phyloP scores from a whole-genome alignment of 2,888 invertebrate genomes.

The Brachypalpus laphriformis region DNA sequence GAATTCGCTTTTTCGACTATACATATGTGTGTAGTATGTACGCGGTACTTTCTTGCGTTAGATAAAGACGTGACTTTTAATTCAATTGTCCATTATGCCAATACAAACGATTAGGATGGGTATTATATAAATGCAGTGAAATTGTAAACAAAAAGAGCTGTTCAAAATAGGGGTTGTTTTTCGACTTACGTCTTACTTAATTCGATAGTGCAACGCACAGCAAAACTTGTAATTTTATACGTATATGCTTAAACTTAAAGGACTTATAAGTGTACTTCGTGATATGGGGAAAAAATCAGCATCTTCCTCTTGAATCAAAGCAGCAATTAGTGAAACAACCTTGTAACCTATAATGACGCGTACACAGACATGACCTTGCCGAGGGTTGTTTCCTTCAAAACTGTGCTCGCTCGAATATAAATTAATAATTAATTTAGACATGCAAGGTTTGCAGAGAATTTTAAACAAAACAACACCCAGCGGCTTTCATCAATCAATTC shows the following conservation, averaged over 20 bases:
- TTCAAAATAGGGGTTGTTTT: not conserved
- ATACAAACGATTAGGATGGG: conserved; percentile 10
- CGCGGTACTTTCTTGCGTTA: conserved; percentile 15
- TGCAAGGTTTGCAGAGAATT: conserved; percentile 18
- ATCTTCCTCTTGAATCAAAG: not conserved
- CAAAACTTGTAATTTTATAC: not conserved
- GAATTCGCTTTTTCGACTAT: not conserved
- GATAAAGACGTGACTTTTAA: conserved; percentile 31
- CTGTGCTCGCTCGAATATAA: not conserved
- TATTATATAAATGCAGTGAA: not conserved
- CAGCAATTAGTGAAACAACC: not conserved
- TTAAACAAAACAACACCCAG: not conserved
- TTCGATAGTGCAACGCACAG: not conserved
- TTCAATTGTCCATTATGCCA: conserved; percentile 35
- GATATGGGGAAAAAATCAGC: not conserved
- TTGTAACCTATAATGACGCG: not conserved
- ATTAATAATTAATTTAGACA: conserved; percentile 26
- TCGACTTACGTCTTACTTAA: not conserved
- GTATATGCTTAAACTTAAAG: too few species aligned
- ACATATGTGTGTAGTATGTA: not conserved
- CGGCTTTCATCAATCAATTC: conserved; percentile 36
- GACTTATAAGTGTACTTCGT: not conserved
- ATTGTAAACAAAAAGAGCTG: not conserved
- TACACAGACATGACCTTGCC: conserved; percentile 17
- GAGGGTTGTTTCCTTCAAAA: not conserved